phyloP scores from a whole-genome alignment of 2,113 vertebrate genomes.

The Macquaria ambigua region DNA sequence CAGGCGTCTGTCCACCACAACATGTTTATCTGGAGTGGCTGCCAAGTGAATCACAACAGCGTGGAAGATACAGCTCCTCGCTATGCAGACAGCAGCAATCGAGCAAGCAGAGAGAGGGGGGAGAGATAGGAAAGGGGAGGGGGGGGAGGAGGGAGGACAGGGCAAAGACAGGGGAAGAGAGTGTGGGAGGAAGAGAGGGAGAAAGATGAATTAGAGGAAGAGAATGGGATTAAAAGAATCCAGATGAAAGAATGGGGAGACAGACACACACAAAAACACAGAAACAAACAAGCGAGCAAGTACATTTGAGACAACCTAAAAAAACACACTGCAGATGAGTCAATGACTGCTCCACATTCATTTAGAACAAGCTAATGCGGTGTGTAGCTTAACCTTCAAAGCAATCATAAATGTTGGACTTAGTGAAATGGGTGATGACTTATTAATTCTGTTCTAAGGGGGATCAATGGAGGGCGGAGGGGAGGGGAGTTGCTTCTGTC shows the following conservation, averaged over 20 bases:
- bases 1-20: constrained; percentile 77
- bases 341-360: constrained; percentile 32
- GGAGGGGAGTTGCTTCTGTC: constrained; percentile 39
- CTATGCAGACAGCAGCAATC: constrained; percentile 54
- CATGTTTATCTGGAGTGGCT: constrained; percentile 71
- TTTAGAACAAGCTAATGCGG: constrained; percentile 33
- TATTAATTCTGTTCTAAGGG: constrained; percentile 61
- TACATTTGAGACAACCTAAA: constrained; percentile 20
- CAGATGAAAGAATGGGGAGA: constrained; percentile 69
- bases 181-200: constrained; percentile 58
- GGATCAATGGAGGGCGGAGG: constrained; percentile 42
- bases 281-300: constrained; percentile 23
- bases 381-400: constrained; percentile 57
- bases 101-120: constrained; percentile 25
- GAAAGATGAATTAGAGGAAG: constrained; percentile 67
- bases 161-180: constrained; percentile 38
- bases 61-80: constrained; percentile 52
- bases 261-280: constrained; percentile 42
- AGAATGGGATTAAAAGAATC: constrained; percentile 77
- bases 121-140: neutral
- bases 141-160: neutral
- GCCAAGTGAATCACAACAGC: constrained; percentile 72
- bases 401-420: constrained; percentile 60
- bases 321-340: constrained; percentile 40
- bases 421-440: constrained; percentile 53